These are phyloP conservation scores for Melinopterus prodromus DNA, from an alignment of 2,888 invertebrate genomes.

Conservation along the genomic window DNA sequence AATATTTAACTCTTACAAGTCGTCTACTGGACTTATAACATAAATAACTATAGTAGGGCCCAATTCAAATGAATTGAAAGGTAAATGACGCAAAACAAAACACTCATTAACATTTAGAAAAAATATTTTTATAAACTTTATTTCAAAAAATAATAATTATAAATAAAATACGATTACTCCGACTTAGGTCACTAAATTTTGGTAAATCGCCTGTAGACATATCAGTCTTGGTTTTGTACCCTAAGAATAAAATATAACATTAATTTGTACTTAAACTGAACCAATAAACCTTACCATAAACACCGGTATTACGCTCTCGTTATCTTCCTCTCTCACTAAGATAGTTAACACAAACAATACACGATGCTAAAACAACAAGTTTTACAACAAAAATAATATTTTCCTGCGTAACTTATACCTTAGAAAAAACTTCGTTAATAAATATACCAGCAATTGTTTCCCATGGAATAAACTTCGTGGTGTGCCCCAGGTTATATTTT, in stretches of 20 bases:
- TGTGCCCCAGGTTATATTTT: conserved; percentile 51
- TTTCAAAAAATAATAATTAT: conserved; percentile 11
- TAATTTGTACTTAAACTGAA: conserved; percentile 1
- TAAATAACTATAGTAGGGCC: background rate
- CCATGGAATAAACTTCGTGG: conserved; percentile 55
- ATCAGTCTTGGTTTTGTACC: conserved; percentile 55
- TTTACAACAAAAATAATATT: conserved; percentile 18
- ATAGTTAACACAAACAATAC: conserved; percentile 58
- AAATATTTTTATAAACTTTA: background rate
- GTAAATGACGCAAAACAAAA: background rate
- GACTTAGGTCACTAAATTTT: conserved; percentile 38
- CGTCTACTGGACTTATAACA: too few species aligned
- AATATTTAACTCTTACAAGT: too few species aligned
- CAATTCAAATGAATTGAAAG: background rate
- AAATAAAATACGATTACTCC: background rate
- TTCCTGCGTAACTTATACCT: conserved; percentile 50
- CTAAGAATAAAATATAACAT: conserved; percentile 47
- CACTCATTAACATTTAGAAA: background rate
- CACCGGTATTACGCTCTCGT: conserved; percentile 54
- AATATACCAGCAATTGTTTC: conserved; percentile 57
- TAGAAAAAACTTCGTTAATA: conserved; percentile 61
- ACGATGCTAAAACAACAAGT: conserved; percentile 53
- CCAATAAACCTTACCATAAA: conserved; percentile 53
- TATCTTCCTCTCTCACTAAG: conserved; percentile 56
- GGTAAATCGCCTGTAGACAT: conserved; percentile 56